Base-by-base conservation (phyloP, 1,140 invertebrate genomes). In the Stenopsyche tienmushanensis region DNA sequence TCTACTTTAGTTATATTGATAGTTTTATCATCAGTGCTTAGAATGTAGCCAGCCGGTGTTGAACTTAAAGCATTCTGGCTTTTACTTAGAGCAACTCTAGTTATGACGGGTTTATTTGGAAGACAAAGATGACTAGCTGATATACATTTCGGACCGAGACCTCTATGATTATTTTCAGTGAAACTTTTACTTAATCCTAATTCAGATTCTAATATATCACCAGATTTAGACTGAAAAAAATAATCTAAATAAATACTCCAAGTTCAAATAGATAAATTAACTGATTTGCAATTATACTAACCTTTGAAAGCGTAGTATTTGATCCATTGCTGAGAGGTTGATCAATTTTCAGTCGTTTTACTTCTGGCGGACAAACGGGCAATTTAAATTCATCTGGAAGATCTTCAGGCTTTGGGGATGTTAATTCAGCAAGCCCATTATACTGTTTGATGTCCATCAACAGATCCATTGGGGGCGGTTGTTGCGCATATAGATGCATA, bases 371-470 rank as follows among this genome's bases (percentile, higher is more conserved):
- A 18, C 20, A 58, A 1, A 44, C 18, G 3, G 41, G n/a, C 44
- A 60, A 50, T 3, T 34, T 49, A 1, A 60, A 21, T 1, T 57
- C 39, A 1, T 29, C 9, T 9, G 17, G n/a, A 41, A 39, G 13
- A 1, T 57, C 39, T 7, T 21, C 20, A 20, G 9, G 9, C 39
- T 9, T 34, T 17, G 17, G 66, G 13, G 52, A 58, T 10, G 42
- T n/a, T 7, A 54, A 13, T 8, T 54, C 41, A 9, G 64, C 52
- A 25, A 64, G 50, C 17, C 85, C 84, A 25, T 81, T 80, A 74
- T 89, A 93, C 73, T 88, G 86, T 67, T 84, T 81, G 26, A 93
- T 89, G 71, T 93, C 90, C 45, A 85, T 85, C n/a, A 91, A 79
- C 5, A 92, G 76, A 69, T 91, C 84, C 0, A 83, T 76, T 1